These are phyloP conservation scores for Eupeodes luniger DNA, from an alignment of 2,888 invertebrate species.

Conservation along the genomic window DNA sequence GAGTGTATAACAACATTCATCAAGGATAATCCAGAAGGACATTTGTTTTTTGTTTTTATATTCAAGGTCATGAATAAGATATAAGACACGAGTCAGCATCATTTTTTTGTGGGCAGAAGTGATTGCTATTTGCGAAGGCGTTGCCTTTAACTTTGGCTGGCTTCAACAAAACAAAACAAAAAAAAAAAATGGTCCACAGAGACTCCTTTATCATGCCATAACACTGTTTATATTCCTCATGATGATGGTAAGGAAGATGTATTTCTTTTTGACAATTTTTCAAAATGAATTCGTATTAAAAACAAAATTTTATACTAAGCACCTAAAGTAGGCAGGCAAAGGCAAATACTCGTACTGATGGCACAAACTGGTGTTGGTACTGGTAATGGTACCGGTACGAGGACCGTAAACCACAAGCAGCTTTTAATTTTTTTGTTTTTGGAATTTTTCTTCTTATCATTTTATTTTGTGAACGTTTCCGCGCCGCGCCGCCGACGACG, in stretches of 20 bases:
- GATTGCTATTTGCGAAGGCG: constrained; percentile 22
- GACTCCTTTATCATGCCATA: background rate
- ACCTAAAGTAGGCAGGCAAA: background rate
- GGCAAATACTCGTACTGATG: background rate
- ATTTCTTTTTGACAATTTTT: constrained; percentile 62
- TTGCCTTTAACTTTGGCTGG: background rate
- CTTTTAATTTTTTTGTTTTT: constrained; percentile 25
- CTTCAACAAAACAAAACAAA: background rate
- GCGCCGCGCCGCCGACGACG: no score
- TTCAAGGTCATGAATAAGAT: constrained; percentile 69
- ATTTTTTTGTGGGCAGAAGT: constrained; percentile 19
- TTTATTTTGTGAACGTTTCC: background rate
- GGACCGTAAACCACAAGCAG: background rate
- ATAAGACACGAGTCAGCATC: constrained; percentile 6
- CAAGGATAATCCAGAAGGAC: constrained; percentile 17
- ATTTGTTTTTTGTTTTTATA: constrained; percentile 50
- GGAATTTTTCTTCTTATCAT: background rate
- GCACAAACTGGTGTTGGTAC: no score
- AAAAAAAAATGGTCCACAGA: background rate
- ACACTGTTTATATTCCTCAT: background rate
- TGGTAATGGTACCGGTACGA: no score
- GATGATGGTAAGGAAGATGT: constrained; percentile 6
- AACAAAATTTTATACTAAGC: constrained; percentile 5
- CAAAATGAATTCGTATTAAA: constrained; percentile 65
- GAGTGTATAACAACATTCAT: background rate